These are phyloP conservation scores for Drosophila saltans DNA, from an alignment of 1,140 invertebrate species.

Conservation along the genomic window DNA sequence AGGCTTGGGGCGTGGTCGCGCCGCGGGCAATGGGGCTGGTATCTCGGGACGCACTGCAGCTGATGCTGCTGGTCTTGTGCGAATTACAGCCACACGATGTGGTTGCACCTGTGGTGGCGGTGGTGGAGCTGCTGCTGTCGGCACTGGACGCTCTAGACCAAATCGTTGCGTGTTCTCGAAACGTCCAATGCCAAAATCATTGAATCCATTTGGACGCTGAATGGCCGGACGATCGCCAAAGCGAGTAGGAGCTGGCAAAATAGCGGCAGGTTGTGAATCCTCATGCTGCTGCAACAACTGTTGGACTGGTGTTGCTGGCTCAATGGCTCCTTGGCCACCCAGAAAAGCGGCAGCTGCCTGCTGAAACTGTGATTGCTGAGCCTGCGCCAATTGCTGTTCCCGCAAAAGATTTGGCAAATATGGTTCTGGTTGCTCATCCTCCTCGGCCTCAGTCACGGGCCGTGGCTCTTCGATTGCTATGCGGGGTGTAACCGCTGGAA, in stretches of 20 bases:
- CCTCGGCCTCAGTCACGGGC: conserved; percentile 85
- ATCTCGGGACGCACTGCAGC: conserved; percentile 52
- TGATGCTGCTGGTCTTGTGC: conserved; percentile 51
- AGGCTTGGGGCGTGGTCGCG: conserved; percentile 69
- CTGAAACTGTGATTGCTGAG: conserved; percentile 84
- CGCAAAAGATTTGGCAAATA: conserved; percentile 71
- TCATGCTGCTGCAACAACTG: conserved; percentile 70
- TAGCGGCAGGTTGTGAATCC: conserved; percentile 83
- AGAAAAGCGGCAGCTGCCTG: conserved; percentile 72
- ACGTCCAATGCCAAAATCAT: conserved; percentile 76
- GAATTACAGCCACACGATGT: conserved; percentile 60
- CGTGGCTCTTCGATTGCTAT: conserved; percentile 84
- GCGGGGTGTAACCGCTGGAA: conserved; percentile 83
- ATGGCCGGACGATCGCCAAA: conserved; percentile 74
- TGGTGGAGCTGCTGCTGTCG: conserved; percentile 47
- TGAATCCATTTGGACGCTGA: conserved; percentile 57
- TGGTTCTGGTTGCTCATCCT: conserved; percentile 83
- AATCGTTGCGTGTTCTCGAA: conserved; percentile 70
- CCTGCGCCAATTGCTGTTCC: conserved; percentile 77
- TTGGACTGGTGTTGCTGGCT: conserved; percentile 79
- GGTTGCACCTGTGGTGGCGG: conserved; percentile 31
- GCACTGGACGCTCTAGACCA: conserved; percentile 56
- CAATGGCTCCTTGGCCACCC: conserved; percentile 76
- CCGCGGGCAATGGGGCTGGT: conserved; percentile 42
- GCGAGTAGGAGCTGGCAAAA: conserved; percentile 82